A percentile compares a stretch with the other conserved stretches of the same genome.
Conservation (phyloP, 2,888 invertebrate species). For the Acleris sparsana region DNA sequence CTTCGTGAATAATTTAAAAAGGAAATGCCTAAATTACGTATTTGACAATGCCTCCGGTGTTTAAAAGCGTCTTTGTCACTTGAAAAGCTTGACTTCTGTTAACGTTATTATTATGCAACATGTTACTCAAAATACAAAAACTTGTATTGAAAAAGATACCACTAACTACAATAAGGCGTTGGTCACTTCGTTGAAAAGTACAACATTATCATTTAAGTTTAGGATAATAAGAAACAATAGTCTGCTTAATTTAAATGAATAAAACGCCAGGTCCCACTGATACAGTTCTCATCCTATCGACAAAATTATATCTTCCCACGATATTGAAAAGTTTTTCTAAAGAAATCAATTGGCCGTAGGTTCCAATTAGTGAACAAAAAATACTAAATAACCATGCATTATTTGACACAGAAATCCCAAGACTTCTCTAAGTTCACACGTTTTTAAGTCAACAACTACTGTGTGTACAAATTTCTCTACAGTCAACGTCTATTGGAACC, state of each 20-base stretch:
- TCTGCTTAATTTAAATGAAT: not conserved
- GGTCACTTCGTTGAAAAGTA: no score
- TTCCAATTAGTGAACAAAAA: constrained; percentile 11
- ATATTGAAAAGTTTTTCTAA: constrained; percentile 16
- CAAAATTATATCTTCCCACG: constrained; percentile 17
- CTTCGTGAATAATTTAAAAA: constrained; percentile 17
- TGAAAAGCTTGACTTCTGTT: constrained; percentile 2
- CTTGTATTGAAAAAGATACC: no score
- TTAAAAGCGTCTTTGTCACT: constrained; percentile 12
- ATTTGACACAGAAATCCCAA: constrained; percentile 12
- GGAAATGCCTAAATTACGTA: constrained; percentile 17
- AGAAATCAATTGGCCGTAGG: constrained; percentile 15
- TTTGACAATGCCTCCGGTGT: constrained; percentile 5
- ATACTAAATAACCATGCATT: constrained; percentile 20
- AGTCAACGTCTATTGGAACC: constrained; percentile 17
- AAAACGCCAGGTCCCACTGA: not conserved
- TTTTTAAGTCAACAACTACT: constrained; percentile 19
- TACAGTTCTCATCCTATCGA: constrained; percentile 2
- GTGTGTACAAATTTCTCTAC: constrained; percentile 33
- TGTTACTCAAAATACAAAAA: no score
- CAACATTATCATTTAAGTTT: no score
- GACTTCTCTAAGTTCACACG: constrained; percentile 27
- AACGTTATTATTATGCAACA: not conserved
- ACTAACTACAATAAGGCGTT: no score
- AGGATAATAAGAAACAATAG: no score